Percentiles rank a stretch among this genome's conserved stretches.
Conservation (phyloP, 2,888 invertebrate genomes). For the Cosmia trapezina region DNA sequence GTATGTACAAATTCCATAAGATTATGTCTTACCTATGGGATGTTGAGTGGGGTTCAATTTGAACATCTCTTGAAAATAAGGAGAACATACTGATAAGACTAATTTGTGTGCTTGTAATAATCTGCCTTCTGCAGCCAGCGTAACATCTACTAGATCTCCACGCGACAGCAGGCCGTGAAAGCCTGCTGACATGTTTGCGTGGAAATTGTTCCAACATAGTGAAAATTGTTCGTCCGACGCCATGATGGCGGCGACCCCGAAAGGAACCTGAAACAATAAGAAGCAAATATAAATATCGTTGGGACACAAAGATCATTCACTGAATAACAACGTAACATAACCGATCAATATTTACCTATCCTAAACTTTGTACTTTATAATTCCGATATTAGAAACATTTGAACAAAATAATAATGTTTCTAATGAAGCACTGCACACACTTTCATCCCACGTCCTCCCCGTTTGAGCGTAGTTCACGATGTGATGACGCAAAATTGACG, state of each 20-base stretch:
- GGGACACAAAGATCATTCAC: background rate
- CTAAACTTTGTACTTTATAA: constrained; percentile 88
- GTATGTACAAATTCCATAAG: no score
- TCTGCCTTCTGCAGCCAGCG: constrained; percentile 93
- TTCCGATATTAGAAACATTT: constrained; percentile 88
- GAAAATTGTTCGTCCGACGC: constrained; percentile 94
- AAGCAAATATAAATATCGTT: constrained; percentile 72
- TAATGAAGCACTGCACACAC: constrained; percentile 76
- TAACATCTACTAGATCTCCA: constrained; percentile 93
- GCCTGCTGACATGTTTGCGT: constrained; percentile 93
- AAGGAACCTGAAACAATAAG: constrained; percentile 78
- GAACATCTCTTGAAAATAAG: constrained; percentile 94
- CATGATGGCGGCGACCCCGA: constrained; percentile 90
- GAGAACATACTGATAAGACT: constrained; percentile 93
- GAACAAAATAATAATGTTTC: constrained; percentile 81
- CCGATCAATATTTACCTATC: constrained; percentile 78
- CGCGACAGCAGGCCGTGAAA: constrained; percentile 93
- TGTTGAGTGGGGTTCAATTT: constrained; percentile 93
- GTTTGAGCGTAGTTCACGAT: constrained; percentile 84
- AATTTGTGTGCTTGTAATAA: constrained; percentile 93
- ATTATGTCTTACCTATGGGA: constrained; percentile 90
- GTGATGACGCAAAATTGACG: constrained; percentile 88
- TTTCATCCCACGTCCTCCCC: constrained; percentile 84
- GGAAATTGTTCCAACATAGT: constrained; percentile 94
- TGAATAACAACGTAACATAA: background rate